Conservation (phyloP, 2,113 vertebrate genomes). For the Sminthopsis crassicaudata region DNA sequence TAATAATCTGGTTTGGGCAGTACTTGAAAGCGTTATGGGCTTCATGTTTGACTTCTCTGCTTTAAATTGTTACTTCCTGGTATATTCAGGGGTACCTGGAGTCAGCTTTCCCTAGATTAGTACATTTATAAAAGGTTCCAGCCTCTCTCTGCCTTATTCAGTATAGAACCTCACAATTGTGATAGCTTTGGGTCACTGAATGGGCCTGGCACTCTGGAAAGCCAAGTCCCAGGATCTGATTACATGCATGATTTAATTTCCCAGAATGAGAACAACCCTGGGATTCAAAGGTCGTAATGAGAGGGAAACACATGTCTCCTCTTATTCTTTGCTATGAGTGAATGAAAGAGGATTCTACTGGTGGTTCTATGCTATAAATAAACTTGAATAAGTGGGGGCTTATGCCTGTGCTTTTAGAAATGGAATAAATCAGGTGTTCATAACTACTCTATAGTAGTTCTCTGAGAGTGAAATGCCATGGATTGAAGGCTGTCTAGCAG, state of each 20-base stretch:
- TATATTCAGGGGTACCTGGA: not conserved
- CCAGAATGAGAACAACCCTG: not conserved
- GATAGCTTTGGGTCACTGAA: not conserved
- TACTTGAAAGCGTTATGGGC: not conserved
- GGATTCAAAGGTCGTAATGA: not conserved
- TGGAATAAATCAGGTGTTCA: not conserved
- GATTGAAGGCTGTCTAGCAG: not conserved
- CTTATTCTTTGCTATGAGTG: not conserved
- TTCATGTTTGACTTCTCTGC: not conserved
- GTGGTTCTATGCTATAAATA: not conserved
- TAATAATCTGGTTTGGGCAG: not conserved
- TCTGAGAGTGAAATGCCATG: not conserved
- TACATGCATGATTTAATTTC: not conserved
- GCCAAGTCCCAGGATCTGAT: not conserved
- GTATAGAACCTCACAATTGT: not conserved
- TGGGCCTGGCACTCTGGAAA: not conserved
- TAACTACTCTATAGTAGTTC: not conserved
- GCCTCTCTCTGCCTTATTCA: not conserved
- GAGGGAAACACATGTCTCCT: not conserved
- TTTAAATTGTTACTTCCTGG: not conserved
- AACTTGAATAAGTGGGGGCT: not conserved
- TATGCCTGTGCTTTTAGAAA: not conserved
- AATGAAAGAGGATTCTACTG: not conserved
- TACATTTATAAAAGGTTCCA: not conserved
- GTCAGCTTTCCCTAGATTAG: not conserved